Base-by-base conservation (phyloP, 2,113 vertebrate species). In the Genyomyrus donnyi region DNA sequence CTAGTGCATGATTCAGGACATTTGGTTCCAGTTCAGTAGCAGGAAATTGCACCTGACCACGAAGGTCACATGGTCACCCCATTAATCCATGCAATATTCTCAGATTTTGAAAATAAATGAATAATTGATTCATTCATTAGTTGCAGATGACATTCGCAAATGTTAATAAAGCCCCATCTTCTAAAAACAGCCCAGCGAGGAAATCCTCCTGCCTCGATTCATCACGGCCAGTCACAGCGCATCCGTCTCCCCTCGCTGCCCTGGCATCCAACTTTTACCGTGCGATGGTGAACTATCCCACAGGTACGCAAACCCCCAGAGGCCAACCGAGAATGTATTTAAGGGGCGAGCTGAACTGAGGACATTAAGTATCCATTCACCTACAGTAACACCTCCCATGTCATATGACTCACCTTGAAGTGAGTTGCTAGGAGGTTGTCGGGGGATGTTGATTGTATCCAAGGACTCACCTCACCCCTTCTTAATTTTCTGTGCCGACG, bases 91-190 rank as follows among this genome's bases (percentile, higher is more conserved):
- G 93, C 92, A 80, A 90, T 88, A 19, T 89, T 88, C 93, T 93
- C 46, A 93, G 90, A 92, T 91, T 91, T 91, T 90, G 91, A 92
- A 80, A 90, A 91, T 7, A 15, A 88, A 94, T 94, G 91, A 95
- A 95, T 95, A 94, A 95, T 95, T 94, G 85, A 95, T 95, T 92
- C 83, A 89, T 93, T 94, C 95, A 96, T 96, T 95, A 95, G 90
- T 92, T 70, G 91, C 89, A 91, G 90, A 91, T 92, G 92, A 93
- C 93, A 92, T 92, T 91, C 89, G 90, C 91, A 93, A 87, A 89
- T 93, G 92, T 94, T 94, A 94, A 95, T 95, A 93, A 93, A 93
- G 92, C 52, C 85, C 91, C 90, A 90, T 94, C 84, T 88, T 93
- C 94, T 94, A 95, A 94, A 96, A 94, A 94, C 94, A 93, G 94